Conservation (phyloP, 2,113 vertebrate genomes). For the Brachyistius frenatus region DNA sequence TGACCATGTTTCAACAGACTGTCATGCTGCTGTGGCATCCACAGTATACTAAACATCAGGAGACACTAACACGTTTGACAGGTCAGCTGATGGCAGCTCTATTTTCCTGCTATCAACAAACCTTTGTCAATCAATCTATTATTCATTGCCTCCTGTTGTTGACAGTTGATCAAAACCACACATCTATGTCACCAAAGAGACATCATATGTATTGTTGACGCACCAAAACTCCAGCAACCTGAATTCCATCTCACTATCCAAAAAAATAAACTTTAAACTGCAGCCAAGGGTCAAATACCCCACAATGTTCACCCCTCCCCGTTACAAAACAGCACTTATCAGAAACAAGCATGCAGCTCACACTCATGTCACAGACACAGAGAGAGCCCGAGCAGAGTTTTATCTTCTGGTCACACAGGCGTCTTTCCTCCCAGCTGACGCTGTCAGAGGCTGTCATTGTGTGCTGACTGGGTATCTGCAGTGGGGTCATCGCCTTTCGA, state of each 20-base stretch:
- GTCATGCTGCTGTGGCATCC: neutral
- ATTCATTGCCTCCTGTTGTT: slow-evolving; percentile 24
- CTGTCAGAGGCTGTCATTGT: slow-evolving; percentile 62
- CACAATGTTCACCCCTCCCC: slow-evolving; percentile 30
- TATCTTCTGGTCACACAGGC: slow-evolving; percentile 76
- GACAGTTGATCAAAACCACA: neutral
- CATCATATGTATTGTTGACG: neutral
- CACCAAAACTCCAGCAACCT: neutral
- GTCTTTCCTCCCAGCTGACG: slow-evolving; percentile 60
- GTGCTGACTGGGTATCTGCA: slow-evolving; percentile 69
- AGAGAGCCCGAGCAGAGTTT: slow-evolving; percentile 48
- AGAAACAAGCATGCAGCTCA: slow-evolving; percentile 43
- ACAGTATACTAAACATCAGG: neutral
- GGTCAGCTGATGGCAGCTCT: slow-evolving; percentile 12
- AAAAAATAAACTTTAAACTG: slow-evolving; percentile 34
- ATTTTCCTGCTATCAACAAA: slow-evolving; percentile 34
- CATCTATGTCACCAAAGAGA: slow-evolving; percentile 11
- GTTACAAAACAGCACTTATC: slow-evolving; percentile 66
- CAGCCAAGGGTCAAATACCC: slow-evolving; percentile 43
- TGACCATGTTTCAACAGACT: slow-evolving; percentile 5
- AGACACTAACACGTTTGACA: slow-evolving; percentile 17
- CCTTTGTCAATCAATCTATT: neutral
- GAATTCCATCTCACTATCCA: slow-evolving; percentile 46
- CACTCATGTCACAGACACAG: slow-evolving; percentile 37
- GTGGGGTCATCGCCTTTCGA: slow-evolving; percentile 60